Evolutionary conservation across 2,113 vertebrate species (phyloP), one percentile per base, ranked within the genome.

Genomic region (Festucalex cinctus): DNA sequence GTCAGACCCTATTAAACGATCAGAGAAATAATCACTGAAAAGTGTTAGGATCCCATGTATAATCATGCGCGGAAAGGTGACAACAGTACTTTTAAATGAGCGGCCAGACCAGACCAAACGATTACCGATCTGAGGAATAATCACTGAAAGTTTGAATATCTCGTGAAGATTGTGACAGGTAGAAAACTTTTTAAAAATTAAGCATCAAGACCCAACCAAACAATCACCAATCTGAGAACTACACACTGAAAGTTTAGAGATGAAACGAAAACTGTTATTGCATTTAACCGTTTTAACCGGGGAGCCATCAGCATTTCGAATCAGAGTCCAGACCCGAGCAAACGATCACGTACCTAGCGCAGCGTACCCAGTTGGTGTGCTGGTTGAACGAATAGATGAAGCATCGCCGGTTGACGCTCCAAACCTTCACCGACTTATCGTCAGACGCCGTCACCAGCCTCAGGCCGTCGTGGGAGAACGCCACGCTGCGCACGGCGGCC

Each of bases 341-440:
- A 26, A 54, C 13, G 54, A 39, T 24, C 24, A 32, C 5, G 37
- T 84, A 99, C 97, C 91, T 95, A 75, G 95, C 97, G 86, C 94
- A 95, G 82, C 92, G 88, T 16, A 96, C 95, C 95, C 95, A 98
- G 76, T 94, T 93, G 43, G 93, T 96, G 78, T 99, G 96, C 68
- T 93, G 93, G 84, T 83, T 94, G 19, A 99, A 85, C 4, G 95
- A 94, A 78, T 91, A 96, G 22, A 95, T 44, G 83, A 95, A 94
- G 57, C 89, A 89, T 48, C 92, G 95, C 12, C 86, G 86, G 49
- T 76, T 79, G 49, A 95, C 91, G 8, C 89, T 95, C 96, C 97
- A 99, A 63, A 96, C 90, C 89, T 98, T 98, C 36, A 98, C 80
- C 0, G 93, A 93, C 85, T 95, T 97, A 86, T 99, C 97, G 65